A percentile compares a stretch with the other conserved stretches of the same genome.
phyloP scores from a whole-genome alignment of 2,113 vertebrate genomes.

The Genyomyrus donnyi region DNA sequence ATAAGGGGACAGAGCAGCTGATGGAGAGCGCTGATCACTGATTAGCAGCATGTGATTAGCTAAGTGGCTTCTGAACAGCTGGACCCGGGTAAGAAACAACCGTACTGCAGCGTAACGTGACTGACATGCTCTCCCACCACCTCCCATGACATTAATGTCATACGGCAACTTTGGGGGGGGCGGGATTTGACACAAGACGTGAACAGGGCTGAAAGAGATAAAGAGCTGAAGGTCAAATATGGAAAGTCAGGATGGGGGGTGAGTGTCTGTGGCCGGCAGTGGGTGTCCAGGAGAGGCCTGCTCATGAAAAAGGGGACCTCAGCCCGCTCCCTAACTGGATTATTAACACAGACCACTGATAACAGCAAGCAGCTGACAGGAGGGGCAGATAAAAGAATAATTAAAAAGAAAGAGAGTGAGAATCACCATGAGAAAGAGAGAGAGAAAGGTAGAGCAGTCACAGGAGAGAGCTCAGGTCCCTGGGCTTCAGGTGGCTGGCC shows the following conservation, averaged over 20 bases:
- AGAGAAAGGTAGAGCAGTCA: background rate
- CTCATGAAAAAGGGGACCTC: background rate
- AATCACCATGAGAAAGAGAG: background rate
- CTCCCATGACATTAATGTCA: background rate
- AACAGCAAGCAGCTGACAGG: constrained; percentile 35
- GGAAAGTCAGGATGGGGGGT: background rate
- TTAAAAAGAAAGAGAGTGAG: background rate
- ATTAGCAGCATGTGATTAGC: background rate
- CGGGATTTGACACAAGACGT: background rate
- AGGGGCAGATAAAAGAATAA: constrained; percentile 37
- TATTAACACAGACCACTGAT: constrained; percentile 44
- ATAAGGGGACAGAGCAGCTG: background rate
- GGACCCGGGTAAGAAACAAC: too few species aligned
- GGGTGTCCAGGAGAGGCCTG: background rate
- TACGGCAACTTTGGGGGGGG: background rate
- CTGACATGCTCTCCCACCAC: background rate
- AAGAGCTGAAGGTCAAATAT: background rate
- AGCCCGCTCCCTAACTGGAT: constrained; percentile 3
- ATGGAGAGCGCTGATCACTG: background rate
- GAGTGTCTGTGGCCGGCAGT: background rate
- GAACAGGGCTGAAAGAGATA: background rate
- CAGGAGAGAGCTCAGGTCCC: background rate
- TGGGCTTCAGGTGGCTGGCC: background rate
- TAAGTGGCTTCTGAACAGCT: background rate
- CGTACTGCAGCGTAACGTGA: background rate